Conservation (phyloP, 2,888 invertebrate genomes). For the Melieria crassipennis region DNA sequence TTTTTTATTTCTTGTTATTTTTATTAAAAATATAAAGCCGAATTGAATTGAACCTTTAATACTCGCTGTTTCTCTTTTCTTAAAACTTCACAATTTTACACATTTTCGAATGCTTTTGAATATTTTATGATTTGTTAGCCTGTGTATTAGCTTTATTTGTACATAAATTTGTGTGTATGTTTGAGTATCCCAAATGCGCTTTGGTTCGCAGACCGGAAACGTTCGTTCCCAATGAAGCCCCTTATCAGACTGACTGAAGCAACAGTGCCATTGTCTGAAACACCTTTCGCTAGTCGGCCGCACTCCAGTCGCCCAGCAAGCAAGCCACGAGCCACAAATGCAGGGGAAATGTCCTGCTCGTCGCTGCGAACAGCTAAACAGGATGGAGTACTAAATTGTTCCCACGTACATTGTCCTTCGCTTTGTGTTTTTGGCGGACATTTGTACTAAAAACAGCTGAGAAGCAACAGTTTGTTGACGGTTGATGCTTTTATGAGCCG, state of each 20-base stretch:
- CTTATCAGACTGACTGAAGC: conserved; percentile 45
- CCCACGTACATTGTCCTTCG: not conserved
- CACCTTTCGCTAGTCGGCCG: conserved; percentile 34
- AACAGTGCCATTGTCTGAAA: conserved; percentile 43
- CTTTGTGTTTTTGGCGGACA: conserved; percentile 20
- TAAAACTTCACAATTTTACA: too few species aligned
- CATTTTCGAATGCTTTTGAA: too few species aligned
- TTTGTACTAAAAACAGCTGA: conserved; percentile 43
- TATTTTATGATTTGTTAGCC: too few species aligned
- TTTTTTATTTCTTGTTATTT: too few species aligned
- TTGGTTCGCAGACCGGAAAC: conserved; percentile 40
- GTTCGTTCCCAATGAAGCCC: conserved; percentile 44
- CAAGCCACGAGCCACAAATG: conserved; percentile 13
- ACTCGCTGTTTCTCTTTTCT: too few species aligned
- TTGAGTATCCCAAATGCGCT: conserved; percentile 19
- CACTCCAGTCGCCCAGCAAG: not conserved
- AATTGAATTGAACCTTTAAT: too few species aligned
- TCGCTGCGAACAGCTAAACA: not conserved
- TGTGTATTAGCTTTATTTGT: conserved; percentile 8
- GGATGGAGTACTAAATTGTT: conserved; percentile 27
- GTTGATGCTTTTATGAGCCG: not conserved
- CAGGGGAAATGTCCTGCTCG: conserved; percentile 23
- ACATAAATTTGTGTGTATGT: not conserved
- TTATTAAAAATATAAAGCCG: too few species aligned
- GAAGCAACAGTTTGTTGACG: conserved; percentile 47